A percentile compares a stretch with the other conserved stretches of the same genome.
These are phyloP conservation scores for Galeopsomyia nigrocyanea DNA, from an alignment of 2,888 invertebrate species.

Conservation along the genomic window DNA sequence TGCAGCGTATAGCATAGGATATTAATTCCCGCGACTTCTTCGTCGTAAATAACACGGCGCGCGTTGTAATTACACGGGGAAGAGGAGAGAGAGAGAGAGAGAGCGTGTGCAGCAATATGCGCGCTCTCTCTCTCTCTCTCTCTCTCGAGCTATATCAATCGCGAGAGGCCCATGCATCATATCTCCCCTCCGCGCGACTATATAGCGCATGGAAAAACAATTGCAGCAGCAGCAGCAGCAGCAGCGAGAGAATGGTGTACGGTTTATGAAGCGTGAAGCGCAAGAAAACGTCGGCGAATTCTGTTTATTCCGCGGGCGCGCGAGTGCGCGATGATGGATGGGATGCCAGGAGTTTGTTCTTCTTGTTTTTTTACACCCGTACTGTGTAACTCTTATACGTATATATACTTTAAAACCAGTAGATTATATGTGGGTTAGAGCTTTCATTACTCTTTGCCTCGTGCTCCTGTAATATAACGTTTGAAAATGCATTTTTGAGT, in stretches of 20 bases:
- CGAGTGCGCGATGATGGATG: not conserved
- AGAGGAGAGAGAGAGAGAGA: not conserved
- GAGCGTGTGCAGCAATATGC: not conserved
- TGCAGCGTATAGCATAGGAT: no score
- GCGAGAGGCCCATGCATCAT: not conserved
- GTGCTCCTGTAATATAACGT: no score
- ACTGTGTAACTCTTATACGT: no score
- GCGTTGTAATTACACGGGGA: no score
- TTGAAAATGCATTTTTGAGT: no score
- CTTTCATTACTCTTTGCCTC: no score
- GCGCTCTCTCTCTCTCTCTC: not conserved
- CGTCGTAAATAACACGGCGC: no score
- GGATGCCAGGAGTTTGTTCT: no score
- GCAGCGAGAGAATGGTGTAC: not conserved
- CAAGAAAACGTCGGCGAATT: not conserved
- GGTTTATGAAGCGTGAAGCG: conserved; percentile 42
- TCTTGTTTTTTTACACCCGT: no score
- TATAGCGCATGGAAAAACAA: conserved; percentile 9
- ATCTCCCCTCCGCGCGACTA: not conserved
- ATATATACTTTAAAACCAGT: no score
- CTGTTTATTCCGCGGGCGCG: conserved; percentile 12
- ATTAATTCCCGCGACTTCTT: no score
- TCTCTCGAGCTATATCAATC: conserved; percentile 17
- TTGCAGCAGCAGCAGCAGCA: not conserved
- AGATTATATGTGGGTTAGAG: no score